Percentiles rank a stretch among this genome's conserved stretches.
phyloP scores from a whole-genome alignment of 2,113 vertebrate species.

The Numida meleagris region DNA sequence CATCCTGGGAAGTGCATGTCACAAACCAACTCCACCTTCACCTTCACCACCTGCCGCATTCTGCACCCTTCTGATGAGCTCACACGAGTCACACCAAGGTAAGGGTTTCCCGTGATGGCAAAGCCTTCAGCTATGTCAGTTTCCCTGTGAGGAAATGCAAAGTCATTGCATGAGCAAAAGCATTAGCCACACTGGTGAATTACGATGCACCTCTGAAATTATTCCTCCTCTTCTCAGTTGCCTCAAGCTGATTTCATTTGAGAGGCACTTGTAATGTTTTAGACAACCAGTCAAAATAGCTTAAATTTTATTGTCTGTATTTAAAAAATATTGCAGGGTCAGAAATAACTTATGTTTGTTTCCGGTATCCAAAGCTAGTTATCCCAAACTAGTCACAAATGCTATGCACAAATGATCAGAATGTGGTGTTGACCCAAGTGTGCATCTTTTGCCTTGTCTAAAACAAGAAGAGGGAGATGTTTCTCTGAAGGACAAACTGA shows the following conservation, averaged over 20 bases:
- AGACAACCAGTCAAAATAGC: neutral
- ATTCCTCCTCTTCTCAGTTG: neutral
- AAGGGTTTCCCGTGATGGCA: conserved; percentile 44
- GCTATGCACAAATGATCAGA: neutral
- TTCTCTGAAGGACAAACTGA: neutral
- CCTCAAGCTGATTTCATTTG: neutral
- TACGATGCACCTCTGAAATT: neutral
- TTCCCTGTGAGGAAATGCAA: neutral
- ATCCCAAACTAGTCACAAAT: neutral
- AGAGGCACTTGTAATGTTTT: neutral
- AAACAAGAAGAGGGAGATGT: neutral
- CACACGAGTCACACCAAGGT: conserved; percentile 94
- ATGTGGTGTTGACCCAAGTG: neutral
- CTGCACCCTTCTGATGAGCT: conserved; percentile 96
- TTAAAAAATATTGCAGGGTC: neutral
- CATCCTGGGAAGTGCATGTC: conserved; percentile 98
- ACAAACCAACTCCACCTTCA: conserved; percentile 97
- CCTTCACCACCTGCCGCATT: conserved; percentile 98
- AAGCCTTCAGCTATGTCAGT: neutral
- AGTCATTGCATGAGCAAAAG: neutral
- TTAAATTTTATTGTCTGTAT: neutral
- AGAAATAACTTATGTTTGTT: neutral
- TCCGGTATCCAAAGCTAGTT: neutral
- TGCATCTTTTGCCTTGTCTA: neutral
- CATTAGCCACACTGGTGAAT: neutral